Evolutionary conservation across 1,140 invertebrate species (phyloP).

Genomic region (Orchestia grillus): DNA sequence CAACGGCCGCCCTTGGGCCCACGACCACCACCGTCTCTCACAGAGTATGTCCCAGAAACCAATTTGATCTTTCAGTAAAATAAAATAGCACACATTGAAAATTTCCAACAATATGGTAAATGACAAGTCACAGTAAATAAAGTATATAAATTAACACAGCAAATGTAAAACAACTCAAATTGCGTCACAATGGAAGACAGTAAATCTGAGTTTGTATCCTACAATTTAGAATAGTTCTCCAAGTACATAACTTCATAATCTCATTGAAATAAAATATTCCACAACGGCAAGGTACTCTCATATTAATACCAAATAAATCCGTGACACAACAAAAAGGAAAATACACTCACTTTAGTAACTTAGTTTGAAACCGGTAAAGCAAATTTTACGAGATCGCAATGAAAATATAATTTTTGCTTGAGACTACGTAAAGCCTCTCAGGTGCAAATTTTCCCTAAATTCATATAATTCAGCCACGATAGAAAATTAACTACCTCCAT

Average conservation of each 20-base stretch:
- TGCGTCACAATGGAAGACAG: not conserved
- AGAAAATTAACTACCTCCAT: too few species aligned
- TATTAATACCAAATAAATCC: not conserved
- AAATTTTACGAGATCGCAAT: too few species aligned
- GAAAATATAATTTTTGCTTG: too few species aligned
- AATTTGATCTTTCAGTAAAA: not conserved
- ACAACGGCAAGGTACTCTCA: not conserved
- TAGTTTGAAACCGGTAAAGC: too few species aligned
- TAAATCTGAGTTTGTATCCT: not conserved
- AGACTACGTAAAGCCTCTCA: too few species aligned
- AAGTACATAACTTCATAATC: not conserved
- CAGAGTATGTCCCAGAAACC: not conserved
- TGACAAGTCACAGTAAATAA: not conserved
- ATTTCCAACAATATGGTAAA: not conserved
- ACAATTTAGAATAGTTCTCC: not conserved
- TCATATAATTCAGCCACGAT: too few species aligned
- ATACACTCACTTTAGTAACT: too few species aligned
- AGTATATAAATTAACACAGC: not conserved
- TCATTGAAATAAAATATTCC: not conserved
- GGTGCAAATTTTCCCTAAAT: too few species aligned
- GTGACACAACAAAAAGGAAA: not conserved
- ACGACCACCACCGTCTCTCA: not conserved
- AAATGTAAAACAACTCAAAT: not conserved
- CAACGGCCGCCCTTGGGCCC: slow-evolving; percentile 48
- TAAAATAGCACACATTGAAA: not conserved